phyloP scores from a whole-genome alignment of 2,113 vertebrate species.

The Podocnemis expansa region DNA sequence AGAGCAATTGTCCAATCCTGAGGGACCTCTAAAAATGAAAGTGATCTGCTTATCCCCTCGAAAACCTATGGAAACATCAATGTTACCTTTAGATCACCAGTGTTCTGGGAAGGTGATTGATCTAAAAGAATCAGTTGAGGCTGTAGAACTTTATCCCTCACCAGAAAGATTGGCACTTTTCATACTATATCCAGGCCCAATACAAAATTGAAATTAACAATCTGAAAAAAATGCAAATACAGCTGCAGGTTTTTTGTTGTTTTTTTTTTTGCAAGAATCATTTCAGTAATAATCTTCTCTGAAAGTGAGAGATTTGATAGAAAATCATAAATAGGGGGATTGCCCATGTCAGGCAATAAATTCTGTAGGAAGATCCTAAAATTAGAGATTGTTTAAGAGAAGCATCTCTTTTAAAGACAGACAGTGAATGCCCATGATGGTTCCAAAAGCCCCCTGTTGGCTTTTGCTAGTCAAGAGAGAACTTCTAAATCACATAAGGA shows the following conservation, averaged over 20 bases:
- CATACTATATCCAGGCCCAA: background rate
- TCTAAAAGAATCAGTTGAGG: background rate
- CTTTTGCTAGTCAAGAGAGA: too few relatives aligned
- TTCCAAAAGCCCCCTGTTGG: too few relatives aligned
- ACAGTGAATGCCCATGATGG: too few relatives aligned
- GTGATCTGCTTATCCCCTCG: background rate
- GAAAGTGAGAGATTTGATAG: too few relatives aligned
- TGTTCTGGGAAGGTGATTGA: background rate
- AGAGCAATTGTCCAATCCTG: background rate
- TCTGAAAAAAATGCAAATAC: background rate
- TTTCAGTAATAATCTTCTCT: background rate
- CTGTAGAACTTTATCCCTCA: background rate
- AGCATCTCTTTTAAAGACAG: background rate
- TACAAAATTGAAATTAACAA: background rate
- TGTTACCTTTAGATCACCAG: background rate
- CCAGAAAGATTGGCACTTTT: background rate
- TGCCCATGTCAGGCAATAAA: background rate
- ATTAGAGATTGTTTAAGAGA: background rate
- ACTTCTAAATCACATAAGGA: background rate
- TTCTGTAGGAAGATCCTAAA: background rate
- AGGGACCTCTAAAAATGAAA: background rate
- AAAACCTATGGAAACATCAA: background rate
- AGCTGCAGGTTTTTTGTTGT: background rate
- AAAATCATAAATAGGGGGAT: background rate
- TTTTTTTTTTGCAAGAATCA: rapidly evolving